Conservation (phyloP, 2,113 vertebrate genomes). For the Sebastes fasciatus region DNA sequence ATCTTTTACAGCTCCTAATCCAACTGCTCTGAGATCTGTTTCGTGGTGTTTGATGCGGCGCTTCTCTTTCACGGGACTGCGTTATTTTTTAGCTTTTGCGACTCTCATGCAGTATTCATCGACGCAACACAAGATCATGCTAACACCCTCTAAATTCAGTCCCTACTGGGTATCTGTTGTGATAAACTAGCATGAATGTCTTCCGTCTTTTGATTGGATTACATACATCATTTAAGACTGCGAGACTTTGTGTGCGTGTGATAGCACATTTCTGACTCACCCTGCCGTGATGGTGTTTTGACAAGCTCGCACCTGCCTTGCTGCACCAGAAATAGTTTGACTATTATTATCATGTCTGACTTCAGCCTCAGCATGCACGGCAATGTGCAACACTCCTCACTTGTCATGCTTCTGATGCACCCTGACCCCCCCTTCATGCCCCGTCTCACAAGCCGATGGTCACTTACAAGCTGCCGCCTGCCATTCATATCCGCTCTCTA, state of each 20-base stretch:
- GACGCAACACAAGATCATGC: conserved; percentile 6
- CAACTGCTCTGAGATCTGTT: conserved; percentile 37
- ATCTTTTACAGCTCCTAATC: conserved; percentile 66
- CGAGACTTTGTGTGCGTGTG: not conserved
- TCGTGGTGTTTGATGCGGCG: conserved; percentile 53
- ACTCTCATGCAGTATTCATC: conserved; percentile 24
- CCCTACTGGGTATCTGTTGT: not conserved
- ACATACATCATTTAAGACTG: not conserved
- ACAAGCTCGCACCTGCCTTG: conserved; percentile 33
- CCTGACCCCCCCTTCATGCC: not conserved
- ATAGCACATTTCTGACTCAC: conserved; percentile 10
- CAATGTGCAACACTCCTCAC: conserved; percentile 29
- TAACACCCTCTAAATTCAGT: not conserved
- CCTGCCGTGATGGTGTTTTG: conserved; percentile 21
- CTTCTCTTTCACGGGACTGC: conserved; percentile 29
- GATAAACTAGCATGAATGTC: not conserved
- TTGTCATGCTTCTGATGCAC: conserved; percentile 31
- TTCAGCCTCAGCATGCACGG: conserved; percentile 21
- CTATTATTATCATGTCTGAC: conserved; percentile 34
- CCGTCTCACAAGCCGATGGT: conserved; percentile 58
- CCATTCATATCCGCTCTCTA: conserved; percentile 58
- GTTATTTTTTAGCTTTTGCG: conserved; percentile 42
- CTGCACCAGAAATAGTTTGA: conserved; percentile 14
- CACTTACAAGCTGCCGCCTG: conserved; percentile 73
- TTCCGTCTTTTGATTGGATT: conserved; percentile 5